These are phyloP conservation scores for Drosophila tripunctata DNA, from an alignment of 2,888 invertebrate species.

Conservation along the genomic window DNA sequence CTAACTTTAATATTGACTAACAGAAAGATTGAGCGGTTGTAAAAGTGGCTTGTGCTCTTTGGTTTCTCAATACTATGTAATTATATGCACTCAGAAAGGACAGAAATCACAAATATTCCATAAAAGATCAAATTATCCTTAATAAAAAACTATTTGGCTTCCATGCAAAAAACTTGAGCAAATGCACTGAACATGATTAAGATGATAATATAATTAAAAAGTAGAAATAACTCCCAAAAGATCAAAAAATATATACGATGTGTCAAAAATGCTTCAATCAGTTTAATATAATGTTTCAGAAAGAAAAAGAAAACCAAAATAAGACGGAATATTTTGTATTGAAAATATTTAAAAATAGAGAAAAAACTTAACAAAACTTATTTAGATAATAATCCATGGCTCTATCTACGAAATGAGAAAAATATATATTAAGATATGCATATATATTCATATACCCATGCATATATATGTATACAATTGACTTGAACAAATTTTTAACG, in stretches of 20 bases:
- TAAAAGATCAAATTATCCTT: conserved; percentile 23
- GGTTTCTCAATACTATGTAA: conserved; percentile 27
- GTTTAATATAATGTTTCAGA: conserved; percentile 67
- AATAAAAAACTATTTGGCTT: conserved; percentile 48
- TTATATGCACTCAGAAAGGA: conserved; percentile 8
- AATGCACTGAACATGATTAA: conserved; percentile 45
- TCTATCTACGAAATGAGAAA: conserved; percentile 34
- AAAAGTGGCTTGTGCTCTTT: conserved; percentile 54
- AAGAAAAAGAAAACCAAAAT: conserved; percentile 48
- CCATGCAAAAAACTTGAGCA: conserved; percentile 42
- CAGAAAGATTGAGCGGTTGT: conserved; percentile 5
- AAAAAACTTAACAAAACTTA: conserved; percentile 31
- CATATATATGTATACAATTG: conserved; percentile 58
- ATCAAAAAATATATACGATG: conserved; percentile 74
- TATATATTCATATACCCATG: too few species aligned
- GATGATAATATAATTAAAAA: conserved; percentile 41
- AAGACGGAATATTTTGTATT: conserved; percentile 74
- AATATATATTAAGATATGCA: too few species aligned
- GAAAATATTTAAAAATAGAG: conserved; percentile 57
- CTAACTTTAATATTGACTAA: too few species aligned
- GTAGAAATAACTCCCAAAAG: conserved; percentile 36
- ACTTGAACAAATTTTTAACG: conserved; percentile 47
- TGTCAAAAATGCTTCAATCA: conserved; percentile 81
- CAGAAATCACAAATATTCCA: conserved; percentile 26
- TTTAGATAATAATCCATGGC: conserved; percentile 45